Conservation (phyloP, 2,113 vertebrate species). For the Anser cygnoides region DNA sequence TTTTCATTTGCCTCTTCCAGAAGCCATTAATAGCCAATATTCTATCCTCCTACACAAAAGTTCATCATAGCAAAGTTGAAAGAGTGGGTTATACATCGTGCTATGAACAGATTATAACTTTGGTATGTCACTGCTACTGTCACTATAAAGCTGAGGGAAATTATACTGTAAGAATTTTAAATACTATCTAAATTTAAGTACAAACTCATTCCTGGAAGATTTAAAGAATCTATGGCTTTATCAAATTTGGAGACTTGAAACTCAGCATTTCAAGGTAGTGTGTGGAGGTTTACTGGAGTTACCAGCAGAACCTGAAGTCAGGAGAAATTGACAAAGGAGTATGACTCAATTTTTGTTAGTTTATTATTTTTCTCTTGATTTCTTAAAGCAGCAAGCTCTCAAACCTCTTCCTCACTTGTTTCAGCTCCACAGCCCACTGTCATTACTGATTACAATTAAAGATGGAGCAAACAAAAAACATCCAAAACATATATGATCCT, state of each 20-base stretch:
- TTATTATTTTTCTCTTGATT: background rate
- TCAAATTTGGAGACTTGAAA: background rate
- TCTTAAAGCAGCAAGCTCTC: background rate
- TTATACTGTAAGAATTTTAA: constrained; percentile 3
- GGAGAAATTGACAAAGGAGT: background rate
- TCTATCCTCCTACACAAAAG: constrained; percentile 64
- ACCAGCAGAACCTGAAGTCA: background rate
- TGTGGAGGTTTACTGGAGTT: background rate
- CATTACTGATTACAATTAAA: background rate
- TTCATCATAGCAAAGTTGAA: constrained; percentile 60
- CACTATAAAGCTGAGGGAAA: constrained; percentile 30
- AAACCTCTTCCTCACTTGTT: background rate
- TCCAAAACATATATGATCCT: background rate
- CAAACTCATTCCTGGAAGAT: background rate
- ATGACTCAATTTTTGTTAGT: background rate
- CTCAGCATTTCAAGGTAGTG: background rate
- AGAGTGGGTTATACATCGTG: constrained; percentile 32
- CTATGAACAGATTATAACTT: constrained; percentile 53
- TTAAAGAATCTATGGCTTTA: background rate
- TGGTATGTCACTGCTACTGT: constrained; percentile 45
- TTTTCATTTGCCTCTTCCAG: constrained; percentile 54
- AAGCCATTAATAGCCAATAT: constrained; percentile 59
- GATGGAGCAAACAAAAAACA: background rate
- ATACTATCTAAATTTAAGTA: constrained; percentile 12
- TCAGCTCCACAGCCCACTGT: background rate